Evolutionary conservation across 2,888 invertebrate species (phyloP), one percentile per base, ranked within the genome.

Genomic region (Limnephilus rhombicus): DNA sequence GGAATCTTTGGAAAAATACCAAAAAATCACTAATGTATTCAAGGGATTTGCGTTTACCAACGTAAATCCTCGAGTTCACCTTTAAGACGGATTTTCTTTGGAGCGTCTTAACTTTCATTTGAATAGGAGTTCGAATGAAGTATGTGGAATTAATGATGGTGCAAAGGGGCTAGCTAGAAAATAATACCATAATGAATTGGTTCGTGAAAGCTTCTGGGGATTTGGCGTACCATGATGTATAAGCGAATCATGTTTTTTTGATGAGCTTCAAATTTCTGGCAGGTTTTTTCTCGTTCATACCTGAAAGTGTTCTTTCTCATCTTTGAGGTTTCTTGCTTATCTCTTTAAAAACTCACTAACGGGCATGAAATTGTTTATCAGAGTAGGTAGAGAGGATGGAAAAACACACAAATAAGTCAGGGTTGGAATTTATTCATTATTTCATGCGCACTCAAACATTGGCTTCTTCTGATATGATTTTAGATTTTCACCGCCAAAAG

Each of bases 81-180:
- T 91, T n/a, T 31, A 53, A 91, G 91, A 91, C 87, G 87, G 86
- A 91, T 91, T 91, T 91, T 91, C 86, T 87, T 86, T 41, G 29
- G 85, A n/a, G 88, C 82, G 53, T 82, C 87, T 91, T 88, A 91
- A 91, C 89, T 88, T 87, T 91, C 83, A 91, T 91, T 91, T 87
- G 88, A 91, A 91, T 89, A 83, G 86, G 91, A 85, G 37, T 85
- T 45, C 85, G 81, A 49, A 53, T 53, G 85, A 82, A 85, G 83
- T 41, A 53, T n/a, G 86, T 91, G 45, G 86, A 68, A 91, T 85
- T 91, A 86, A 91, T 80, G 91, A 29, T 15, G 41, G n/a, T 24
- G 31, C 31, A 37, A 88, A 81, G 49, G 45, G 83, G 85, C 68
- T 34, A 12, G 88, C 12, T 80, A 80, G 45, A 49, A 89, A 53